Conservation (phyloP, 2,113 vertebrate genomes). For the Oryzias woworae region DNA sequence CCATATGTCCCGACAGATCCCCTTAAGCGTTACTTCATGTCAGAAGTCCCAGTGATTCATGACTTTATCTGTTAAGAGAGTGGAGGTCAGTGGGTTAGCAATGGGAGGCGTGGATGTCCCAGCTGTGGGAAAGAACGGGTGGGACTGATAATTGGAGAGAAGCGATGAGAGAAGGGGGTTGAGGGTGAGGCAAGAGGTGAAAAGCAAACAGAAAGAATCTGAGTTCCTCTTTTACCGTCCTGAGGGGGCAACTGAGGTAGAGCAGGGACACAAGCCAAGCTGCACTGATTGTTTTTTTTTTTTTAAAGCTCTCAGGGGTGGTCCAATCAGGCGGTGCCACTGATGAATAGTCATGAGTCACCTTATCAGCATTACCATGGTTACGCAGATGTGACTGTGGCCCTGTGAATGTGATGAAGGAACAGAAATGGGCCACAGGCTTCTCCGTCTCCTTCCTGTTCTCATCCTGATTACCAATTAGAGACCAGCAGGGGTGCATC, state of each 20-base stretch:
- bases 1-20: too few relatives aligned
- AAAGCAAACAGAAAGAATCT: constrained; percentile 46
- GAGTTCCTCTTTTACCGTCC: constrained; percentile 37
- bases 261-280: constrained; percentile 53
- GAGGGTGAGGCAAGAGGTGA: constrained; percentile 27
- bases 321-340: constrained; percentile 63
- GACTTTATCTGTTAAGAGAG: constrained; percentile 23
- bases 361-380: constrained; percentile 74
- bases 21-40: constrained; percentile 18
- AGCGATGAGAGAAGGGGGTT: constrained; percentile 6
- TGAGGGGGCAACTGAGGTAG: constrained; percentile 49
- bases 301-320: constrained; percentile 50
- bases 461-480: constrained; percentile 72
- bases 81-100: background rate
- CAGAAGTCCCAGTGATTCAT: constrained; percentile 25
- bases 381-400: constrained; percentile 68
- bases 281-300: constrained; percentile 58
- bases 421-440: constrained; percentile 61
- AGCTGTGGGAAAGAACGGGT: background rate
- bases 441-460: constrained; percentile 43
- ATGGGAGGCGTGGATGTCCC: background rate
- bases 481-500: constrained; percentile 35
- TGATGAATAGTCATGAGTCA: constrained; percentile 78
- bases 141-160: constrained; percentile 44
- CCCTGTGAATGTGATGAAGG: constrained; percentile 61